Evolutionary conservation across 2,113 vertebrate species (phyloP).

Genomic region (Balaeniceps rex): DNA sequence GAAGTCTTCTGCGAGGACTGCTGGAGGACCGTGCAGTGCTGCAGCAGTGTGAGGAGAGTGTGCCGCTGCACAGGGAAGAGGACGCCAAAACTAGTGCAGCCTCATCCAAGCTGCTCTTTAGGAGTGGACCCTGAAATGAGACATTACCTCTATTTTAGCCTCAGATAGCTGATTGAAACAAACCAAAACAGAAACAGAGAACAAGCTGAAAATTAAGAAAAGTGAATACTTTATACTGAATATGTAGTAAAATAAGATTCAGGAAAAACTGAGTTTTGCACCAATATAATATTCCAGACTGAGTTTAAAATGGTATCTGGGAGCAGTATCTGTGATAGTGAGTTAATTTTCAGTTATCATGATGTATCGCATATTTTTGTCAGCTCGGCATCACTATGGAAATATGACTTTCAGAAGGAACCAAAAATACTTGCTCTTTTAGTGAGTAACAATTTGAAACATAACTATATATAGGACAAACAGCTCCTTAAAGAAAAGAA

Average conservation of each 20-base stretch:
- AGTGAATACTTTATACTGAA: not conserved
- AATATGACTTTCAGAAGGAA: slow-evolving; percentile 56
- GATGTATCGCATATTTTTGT: slow-evolving; percentile 21
- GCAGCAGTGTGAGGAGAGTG: not conserved
- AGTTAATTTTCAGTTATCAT: slow-evolving; percentile 2
- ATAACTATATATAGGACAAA: slow-evolving; percentile 28
- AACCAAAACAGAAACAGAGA: not conserved
- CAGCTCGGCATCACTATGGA: slow-evolving; percentile 50
- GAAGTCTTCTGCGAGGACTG: not conserved
- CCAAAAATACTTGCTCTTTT: slow-evolving; percentile 70
- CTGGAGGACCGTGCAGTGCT: not conserved
- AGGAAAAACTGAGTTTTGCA: not conserved
- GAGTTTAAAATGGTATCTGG: not conserved
- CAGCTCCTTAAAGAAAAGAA: not conserved
- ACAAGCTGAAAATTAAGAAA: not conserved
- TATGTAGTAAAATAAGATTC: not conserved
- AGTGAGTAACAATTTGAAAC: slow-evolving; percentile 45
- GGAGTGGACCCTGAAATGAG: not conserved
- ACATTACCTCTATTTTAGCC: not conserved
- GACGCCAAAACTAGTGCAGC: not conserved
- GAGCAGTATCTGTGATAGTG: not conserved
- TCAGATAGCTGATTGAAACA: not conserved
- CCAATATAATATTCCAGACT: not conserved
- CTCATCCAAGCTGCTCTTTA: not conserved
- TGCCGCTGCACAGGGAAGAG: not conserved